A percentile compares a stretch with the other conserved stretches of the same genome.
These are phyloP conservation scores for Dugesia japonica DNA, from an alignment of 2,888 invertebrate species.

Conservation along the genomic window DNA sequence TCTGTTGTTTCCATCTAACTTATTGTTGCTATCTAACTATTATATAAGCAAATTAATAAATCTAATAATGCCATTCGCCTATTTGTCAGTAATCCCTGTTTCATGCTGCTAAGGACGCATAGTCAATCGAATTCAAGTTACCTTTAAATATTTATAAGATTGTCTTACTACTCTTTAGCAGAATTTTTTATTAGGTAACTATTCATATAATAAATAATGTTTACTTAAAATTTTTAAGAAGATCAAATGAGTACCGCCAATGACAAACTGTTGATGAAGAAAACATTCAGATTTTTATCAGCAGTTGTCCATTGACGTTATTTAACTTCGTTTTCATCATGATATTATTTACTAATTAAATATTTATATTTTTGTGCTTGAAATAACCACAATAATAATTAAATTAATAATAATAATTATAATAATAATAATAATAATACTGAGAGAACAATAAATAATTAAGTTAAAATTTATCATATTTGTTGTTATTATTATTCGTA, in stretches of 20 bases:
- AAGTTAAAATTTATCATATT: too few species aligned
- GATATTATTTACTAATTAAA: neutral
- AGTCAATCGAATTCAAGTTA: neutral
- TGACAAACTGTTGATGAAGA: conserved; percentile 17
- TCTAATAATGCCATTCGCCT: neutral
- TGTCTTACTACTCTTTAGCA: too few species aligned
- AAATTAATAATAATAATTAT: too few species aligned
- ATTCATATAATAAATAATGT: too few species aligned
- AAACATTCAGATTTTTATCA: neutral
- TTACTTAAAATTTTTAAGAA: too few species aligned
- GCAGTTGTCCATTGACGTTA: conserved; percentile 20
- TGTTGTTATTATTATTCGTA: too few species aligned
- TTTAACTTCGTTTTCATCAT: neutral
- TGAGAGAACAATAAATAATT: too few species aligned
- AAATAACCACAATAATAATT: too few species aligned
- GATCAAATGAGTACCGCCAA: conserved; percentile 11
- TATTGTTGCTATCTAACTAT: conserved; percentile 1
- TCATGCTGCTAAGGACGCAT: neutral
- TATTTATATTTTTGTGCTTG: too few species aligned
- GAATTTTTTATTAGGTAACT: too few species aligned
- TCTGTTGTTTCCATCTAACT: neutral
- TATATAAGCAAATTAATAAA: conserved; percentile 7
- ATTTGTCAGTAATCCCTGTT: neutral
- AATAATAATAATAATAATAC: too few species aligned
- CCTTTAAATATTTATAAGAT: too few species aligned